A percentile compares a stretch with the other conserved stretches of the same genome.
Conservation (phyloP, 2,888 invertebrate genomes). For the Bellardia pandia region DNA sequence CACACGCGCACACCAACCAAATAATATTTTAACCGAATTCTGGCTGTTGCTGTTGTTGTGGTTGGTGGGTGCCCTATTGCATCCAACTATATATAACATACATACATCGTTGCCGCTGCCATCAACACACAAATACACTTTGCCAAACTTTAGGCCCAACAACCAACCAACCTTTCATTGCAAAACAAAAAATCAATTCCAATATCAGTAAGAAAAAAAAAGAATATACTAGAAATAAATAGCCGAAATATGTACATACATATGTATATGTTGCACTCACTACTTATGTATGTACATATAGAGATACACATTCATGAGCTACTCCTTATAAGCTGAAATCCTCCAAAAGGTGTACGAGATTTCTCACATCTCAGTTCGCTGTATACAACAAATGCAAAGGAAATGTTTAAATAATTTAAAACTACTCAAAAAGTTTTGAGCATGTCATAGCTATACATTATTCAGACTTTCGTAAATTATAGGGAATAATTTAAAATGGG, state of each 20-base stretch:
- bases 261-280: conserved; percentile 23
- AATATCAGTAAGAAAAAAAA: conserved; percentile 43
- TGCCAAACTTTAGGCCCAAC: conserved; percentile 49
- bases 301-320: neutral
- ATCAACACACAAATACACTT: neutral
- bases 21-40: conserved; percentile 60
- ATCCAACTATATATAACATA: conserved; percentile 37
- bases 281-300: neutral
- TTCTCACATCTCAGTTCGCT: conserved; percentile 8
- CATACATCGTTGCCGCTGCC: conserved; percentile 3
- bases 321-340: neutral
- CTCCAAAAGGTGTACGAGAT: conserved; percentile 8
- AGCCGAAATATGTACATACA: conserved; percentile 41
- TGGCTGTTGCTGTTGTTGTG: conserved; percentile 49
- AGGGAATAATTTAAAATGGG: neutral
- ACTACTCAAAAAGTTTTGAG: neutral
- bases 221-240: conserved; percentile 48
- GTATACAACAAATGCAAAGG: conserved; percentile 25
- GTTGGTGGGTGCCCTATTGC: conserved; percentile 65
- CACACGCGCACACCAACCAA: conserved; percentile 64
- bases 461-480: neutral
- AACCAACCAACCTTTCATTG: conserved; percentile 42
- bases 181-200: conserved; percentile 62
- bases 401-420: conserved; percentile 43
- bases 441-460: neutral